Evolutionary conservation across 2,113 vertebrate genomes (phyloP).

Genomic region (Cyprinodon brontotheroides): DNA sequence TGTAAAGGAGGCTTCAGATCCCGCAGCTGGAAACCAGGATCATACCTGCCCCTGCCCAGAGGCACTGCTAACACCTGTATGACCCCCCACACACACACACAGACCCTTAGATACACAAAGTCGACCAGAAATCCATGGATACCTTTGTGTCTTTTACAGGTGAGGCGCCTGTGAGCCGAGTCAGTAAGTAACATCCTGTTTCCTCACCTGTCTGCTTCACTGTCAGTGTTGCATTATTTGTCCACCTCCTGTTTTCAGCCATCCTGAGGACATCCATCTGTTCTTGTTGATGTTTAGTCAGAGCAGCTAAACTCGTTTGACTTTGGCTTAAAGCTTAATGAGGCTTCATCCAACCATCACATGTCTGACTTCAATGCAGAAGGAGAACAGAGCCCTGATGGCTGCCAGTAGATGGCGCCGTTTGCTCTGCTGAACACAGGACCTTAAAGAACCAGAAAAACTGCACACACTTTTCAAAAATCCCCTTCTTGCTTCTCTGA

Average conservation of each 20-base stretch:
- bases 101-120: not conserved
- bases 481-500: no score
- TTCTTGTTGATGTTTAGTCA: not conserved
- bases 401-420: not conserved
- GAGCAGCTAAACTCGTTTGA: not conserved
- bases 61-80: constrained; percentile 91
- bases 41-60: constrained; percentile 88
- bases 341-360: not conserved
- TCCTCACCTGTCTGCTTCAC: not conserved
- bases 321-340: not conserved
- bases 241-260: not conserved
- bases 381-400: not conserved
- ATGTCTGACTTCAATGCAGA: not conserved
- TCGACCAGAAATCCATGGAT: not conserved
- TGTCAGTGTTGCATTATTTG: constrained; percentile 38
- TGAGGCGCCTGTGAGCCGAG: constrained; percentile 43
- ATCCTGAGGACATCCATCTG: no score
- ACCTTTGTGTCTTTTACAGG: constrained; percentile 46
- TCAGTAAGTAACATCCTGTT: constrained; percentile 53
- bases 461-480: no score
- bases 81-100: constrained; percentile 50
- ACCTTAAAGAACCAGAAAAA: not conserved
- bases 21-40: constrained; percentile 89
- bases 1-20: constrained; percentile 87
- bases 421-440: not conserved